These are phyloP conservation scores for Crossocerus cetratus DNA, from an alignment of 2,888 invertebrate species.

Conservation along the genomic window DNA sequence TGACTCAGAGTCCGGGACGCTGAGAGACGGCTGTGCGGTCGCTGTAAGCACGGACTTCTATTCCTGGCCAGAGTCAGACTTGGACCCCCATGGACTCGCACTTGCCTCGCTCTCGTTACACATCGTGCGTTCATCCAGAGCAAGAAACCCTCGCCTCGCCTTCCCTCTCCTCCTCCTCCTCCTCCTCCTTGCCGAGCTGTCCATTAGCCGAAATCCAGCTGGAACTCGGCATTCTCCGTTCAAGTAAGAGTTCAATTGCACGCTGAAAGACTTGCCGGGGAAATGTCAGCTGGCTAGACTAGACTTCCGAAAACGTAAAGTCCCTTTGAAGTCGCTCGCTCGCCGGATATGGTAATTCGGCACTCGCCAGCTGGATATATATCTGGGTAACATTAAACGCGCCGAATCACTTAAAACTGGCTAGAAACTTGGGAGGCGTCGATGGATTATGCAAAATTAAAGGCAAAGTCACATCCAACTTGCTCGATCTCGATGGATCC, in stretches of 20 bases:
- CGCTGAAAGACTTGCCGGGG: too few relatives aligned
- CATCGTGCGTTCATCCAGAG: conserved; percentile 27
- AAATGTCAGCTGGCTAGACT: too few relatives aligned
- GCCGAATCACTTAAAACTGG: neutral
- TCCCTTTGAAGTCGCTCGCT: neutral
- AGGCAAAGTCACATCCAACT: conserved; percentile 2
- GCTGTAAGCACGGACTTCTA: conserved; percentile 52
- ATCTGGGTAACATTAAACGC: neutral
- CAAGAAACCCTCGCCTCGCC: conserved; percentile 11
- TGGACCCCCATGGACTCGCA: conserved; percentile 60
- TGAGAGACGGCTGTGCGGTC: conserved; percentile 47
- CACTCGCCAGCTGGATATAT: neutral
- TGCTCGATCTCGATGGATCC: neutral
- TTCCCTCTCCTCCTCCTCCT: neutral
- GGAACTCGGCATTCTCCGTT: conserved; percentile 1
- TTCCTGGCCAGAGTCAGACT: conserved; percentile 57
- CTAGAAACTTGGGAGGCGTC: neutral
- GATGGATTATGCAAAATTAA: conserved; percentile 3
- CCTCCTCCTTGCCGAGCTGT: neutral
- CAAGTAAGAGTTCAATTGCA: neutral
- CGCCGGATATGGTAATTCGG: neutral
- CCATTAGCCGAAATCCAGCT: neutral
- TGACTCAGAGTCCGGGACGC: conserved; percentile 57
- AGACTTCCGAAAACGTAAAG: too few relatives aligned
- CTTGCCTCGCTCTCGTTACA: conserved; percentile 35